Evolutionary conservation across 2,797 vertebrate genomes (phyloP).

Genomic region (Loriculus beryllinus): DNA sequence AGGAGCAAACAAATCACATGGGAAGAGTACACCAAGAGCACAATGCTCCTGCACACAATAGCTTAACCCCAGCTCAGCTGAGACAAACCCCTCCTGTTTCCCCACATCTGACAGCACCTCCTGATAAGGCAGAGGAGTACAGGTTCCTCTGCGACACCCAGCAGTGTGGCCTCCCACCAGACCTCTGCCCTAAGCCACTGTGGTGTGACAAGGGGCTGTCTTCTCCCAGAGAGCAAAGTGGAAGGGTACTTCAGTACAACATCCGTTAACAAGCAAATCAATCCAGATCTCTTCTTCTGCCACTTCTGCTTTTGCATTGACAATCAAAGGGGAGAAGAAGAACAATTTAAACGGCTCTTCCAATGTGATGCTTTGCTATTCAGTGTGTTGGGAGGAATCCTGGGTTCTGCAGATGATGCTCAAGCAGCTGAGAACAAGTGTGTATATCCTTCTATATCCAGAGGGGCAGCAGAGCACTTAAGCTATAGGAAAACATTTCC

Average conservation of each 20-base stretch:
- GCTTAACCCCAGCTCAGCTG: neutral
- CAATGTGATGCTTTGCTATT: neutral
- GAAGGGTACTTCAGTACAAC: neutral
- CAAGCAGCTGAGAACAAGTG: neutral
- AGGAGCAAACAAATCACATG: neutral
- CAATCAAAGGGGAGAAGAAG: neutral
- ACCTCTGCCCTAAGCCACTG: neutral
- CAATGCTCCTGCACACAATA: rapidly evolving
- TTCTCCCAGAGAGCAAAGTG: neutral
- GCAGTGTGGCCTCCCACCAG: rapidly evolving
- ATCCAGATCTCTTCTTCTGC: neutral
- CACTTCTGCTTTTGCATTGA: neutral
- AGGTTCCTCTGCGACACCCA: neutral
- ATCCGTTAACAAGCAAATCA: constrained; percentile 21
- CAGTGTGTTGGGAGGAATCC: neutral
- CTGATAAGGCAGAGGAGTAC: neutral
- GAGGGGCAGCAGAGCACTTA: neutral
- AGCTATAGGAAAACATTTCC: neutral
- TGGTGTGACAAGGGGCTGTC: rapidly evolving
- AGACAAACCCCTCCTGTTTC: neutral
- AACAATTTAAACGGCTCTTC: neutral
- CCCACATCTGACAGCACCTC: neutral
- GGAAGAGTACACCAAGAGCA: rapidly evolving
- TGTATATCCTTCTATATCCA: neutral
- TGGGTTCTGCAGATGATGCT: neutral